These are phyloP conservation scores for Cosmia pyralina DNA, from an alignment of 2,888 invertebrate genomes.

Conservation along the genomic window DNA sequence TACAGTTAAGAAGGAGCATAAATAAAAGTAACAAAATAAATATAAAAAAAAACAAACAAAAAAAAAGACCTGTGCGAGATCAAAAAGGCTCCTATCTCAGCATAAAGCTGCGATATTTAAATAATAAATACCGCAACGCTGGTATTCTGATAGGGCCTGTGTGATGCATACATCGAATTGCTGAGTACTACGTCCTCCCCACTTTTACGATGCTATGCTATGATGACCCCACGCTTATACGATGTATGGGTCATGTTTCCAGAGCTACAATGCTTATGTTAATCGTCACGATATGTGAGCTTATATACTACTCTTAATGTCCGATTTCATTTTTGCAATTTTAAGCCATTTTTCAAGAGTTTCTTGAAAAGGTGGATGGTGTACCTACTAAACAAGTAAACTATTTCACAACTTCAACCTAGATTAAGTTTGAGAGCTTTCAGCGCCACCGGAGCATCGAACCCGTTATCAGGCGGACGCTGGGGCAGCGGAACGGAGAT, in stretches of 20 bases:
- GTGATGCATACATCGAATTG: no score
- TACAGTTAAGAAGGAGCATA: no score
- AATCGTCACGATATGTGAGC: no score
- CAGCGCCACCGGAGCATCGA: constrained; percentile 68
- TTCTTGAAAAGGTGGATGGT: background rate
- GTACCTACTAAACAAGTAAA: background rate
- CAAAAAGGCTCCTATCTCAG: no score
- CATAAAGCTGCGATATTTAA: no score
- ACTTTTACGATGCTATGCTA: background rate
- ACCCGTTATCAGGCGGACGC: constrained; percentile 78
- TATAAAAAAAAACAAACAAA: no score
- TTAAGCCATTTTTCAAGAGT: background rate
- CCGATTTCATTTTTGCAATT: background rate
- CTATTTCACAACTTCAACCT: constrained; percentile 24
- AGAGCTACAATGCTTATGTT: background rate
- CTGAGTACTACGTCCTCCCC: background rate
- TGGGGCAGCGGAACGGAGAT: constrained; percentile 80
- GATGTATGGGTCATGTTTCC: background rate
- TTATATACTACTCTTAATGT: background rate
- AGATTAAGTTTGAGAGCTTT: constrained; percentile 59
- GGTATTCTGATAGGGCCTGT: no score
- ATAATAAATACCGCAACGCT: no score
- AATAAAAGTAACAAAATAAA: no score
- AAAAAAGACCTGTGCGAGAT: no score
- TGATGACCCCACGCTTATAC: background rate